Conservation (phyloP, 2,888 invertebrate species). For the Coelopa pilipes region DNA sequence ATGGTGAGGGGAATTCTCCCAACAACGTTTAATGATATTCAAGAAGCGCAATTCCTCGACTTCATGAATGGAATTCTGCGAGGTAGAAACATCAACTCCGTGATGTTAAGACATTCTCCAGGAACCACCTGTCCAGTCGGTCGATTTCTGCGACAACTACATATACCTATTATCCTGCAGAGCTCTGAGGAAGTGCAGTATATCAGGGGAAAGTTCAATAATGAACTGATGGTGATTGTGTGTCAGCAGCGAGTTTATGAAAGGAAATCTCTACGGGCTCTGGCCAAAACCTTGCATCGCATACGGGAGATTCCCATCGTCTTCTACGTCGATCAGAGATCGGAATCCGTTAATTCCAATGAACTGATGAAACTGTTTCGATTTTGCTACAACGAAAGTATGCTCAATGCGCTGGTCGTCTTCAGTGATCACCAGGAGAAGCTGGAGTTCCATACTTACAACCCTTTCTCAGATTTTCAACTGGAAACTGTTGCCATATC, state of each 20-base stretch:
- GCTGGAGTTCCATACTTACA: background rate
- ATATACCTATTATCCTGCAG: conserved; percentile 9
- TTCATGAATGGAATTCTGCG: background rate
- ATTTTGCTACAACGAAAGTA: background rate
- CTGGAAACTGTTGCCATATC: background rate
- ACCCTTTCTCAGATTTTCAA: background rate
- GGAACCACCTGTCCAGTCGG: background rate
- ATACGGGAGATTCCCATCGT: conserved; percentile 2
- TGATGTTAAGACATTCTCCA: background rate
- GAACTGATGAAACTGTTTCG: background rate
- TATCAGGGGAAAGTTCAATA: conserved; percentile 3
- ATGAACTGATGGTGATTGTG: background rate
- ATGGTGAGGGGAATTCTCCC: too few relatives aligned
- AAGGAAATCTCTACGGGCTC: background rate
- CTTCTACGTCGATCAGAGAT: background rate
- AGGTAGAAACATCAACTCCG: background rate
- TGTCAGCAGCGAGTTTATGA: background rate
- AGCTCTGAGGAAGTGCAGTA: background rate
- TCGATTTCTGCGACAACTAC: background rate
- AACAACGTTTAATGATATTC: too few relatives aligned
- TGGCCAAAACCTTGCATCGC: background rate
- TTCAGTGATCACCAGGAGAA: background rate
- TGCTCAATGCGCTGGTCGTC: background rate
- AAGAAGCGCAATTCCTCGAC: background rate
- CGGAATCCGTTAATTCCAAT: background rate